phyloP scores from a whole-genome alignment of 1,140 invertebrate genomes.

The Panagrolaimus sp. region DNA sequence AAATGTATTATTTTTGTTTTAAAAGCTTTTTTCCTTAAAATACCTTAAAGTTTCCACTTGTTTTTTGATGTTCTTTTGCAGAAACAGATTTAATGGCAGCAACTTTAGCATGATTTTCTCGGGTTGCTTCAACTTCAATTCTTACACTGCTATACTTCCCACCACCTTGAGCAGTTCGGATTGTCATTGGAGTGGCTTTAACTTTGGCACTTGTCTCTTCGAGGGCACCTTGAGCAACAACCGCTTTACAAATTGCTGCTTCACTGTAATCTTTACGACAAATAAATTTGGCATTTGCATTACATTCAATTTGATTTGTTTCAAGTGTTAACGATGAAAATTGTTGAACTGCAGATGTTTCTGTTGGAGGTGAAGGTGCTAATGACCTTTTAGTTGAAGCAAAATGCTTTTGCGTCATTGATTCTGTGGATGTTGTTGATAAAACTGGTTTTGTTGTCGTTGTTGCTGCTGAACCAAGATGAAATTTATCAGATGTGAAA shows the following conservation, averaged over 20 bases:
- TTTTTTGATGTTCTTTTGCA: not conserved
- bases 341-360: not conserved
- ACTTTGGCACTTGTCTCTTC: not conserved
- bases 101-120: slow-evolving; percentile 10
- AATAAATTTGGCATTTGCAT: slow-evolving; percentile 13
- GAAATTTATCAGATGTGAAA: not conserved
- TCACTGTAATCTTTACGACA: slow-evolving; percentile 16
- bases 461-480: not conserved
- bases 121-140: slow-evolving; percentile 7
- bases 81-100: slow-evolving; percentile 6
- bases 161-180: not conserved
- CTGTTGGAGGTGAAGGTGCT: slow-evolving; percentile 2
- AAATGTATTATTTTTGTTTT: too few species aligned
- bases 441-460: not conserved
- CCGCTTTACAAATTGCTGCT: slow-evolving; percentile 2
- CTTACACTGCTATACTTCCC: slow-evolving; percentile 6
- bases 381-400: not conserved
- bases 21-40: too few species aligned
- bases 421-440: not conserved
- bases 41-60: not conserved
- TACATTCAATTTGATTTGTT: slow-evolving; percentile 11
- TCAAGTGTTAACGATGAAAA: not conserved
- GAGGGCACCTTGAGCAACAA: slow-evolving; percentile 10
- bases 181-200: not conserved
- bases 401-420: not conserved